Evolutionary conservation across 2,797 vertebrate species (phyloP), one percentile per base, ranked within the genome.

Genomic region (Brachymystax lenok): DNA sequence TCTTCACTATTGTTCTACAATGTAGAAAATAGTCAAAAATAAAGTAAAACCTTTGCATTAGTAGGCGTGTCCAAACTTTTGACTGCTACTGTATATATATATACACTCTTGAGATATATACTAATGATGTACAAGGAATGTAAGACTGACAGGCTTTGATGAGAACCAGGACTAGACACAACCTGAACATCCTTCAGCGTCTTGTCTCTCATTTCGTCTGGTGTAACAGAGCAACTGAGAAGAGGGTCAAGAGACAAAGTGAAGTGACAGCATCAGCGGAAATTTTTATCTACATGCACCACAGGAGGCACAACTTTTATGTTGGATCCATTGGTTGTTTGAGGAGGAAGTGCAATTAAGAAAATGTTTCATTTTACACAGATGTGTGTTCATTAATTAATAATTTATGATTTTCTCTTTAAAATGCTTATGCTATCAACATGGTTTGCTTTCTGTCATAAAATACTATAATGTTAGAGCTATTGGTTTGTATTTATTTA

Each of bases 221-320:
- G 50, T 54, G 46, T 13, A 71, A 51, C 50, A 52, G 12, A 21
- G 4, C 24, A 14, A 7, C 17, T 69, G 24, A 24, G 24, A 24
- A 0, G 24, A 24, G 24, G 24, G 24, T 24, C 24, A 24, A 24
- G 24, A 24, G 13, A 12, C 7, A 35, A n/a, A 4, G 46, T 50
- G 52, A 52, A 72, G 13, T 28, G 51, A 72, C 4, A 72, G 69
- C n/a, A 52, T 72, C 70, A 30, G 27, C 70, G 1, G 70, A 72
- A 72, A 72, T 6, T 28, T 35, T 0, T 1, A 50, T 50, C 46
- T 30, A 30, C 3, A 61, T 19, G 17, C 19, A 19, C n/a, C 56
- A 19, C 17, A 61, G 17, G 17, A 61, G 3, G 4, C 56, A 19
- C 56, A 61, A 19, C 6, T 19, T 61, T 61, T 3, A 30, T 19